A percentile compares a stretch with the other conserved stretches of the same genome.
Conservation (phyloP, 2,888 invertebrate species). For the Norana najaformis region DNA sequence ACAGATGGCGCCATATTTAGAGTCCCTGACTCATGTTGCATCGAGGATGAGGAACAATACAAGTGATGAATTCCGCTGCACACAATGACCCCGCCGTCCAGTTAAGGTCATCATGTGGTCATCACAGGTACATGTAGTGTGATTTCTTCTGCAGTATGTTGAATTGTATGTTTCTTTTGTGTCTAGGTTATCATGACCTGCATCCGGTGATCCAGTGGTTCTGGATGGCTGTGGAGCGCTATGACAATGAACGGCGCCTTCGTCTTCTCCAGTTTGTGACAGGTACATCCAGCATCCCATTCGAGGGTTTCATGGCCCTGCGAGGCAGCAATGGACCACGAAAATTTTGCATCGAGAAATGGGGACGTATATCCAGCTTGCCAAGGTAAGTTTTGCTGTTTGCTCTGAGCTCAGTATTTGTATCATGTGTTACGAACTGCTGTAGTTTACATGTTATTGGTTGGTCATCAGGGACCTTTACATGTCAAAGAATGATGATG, state of each 20-base stretch:
- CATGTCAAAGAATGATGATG: background rate
- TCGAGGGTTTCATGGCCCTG: slow-evolving; percentile 92
- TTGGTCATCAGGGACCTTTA: background rate
- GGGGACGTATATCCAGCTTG: slow-evolving; percentile 90
- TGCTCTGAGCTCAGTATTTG: background rate
- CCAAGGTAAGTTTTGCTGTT: slow-evolving; percentile 71
- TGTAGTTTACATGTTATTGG: background rate
- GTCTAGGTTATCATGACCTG: slow-evolving; percentile 83
- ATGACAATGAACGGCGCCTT: slow-evolving; percentile 90
- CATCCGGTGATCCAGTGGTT: slow-evolving; percentile 96
- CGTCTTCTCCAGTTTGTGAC: slow-evolving; percentile 89
- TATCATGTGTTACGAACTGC: background rate
- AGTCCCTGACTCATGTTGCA: too few species aligned
- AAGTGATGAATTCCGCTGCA: background rate
- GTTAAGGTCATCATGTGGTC: too few species aligned
- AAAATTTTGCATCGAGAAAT: slow-evolving; percentile 94
- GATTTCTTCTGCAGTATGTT: background rate
- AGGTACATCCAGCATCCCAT: slow-evolving; percentile 95
- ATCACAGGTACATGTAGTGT: background rate
- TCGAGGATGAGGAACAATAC: background rate
- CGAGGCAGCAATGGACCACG: slow-evolving; percentile 93
- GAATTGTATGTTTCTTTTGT: background rate
- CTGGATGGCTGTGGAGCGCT: slow-evolving; percentile 91
- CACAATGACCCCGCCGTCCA: too few species aligned
- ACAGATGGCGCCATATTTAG: too few species aligned